These are phyloP conservation scores for Gymnocheta viridis DNA, from an alignment of 2,888 invertebrate species.

Conservation along the genomic window DNA sequence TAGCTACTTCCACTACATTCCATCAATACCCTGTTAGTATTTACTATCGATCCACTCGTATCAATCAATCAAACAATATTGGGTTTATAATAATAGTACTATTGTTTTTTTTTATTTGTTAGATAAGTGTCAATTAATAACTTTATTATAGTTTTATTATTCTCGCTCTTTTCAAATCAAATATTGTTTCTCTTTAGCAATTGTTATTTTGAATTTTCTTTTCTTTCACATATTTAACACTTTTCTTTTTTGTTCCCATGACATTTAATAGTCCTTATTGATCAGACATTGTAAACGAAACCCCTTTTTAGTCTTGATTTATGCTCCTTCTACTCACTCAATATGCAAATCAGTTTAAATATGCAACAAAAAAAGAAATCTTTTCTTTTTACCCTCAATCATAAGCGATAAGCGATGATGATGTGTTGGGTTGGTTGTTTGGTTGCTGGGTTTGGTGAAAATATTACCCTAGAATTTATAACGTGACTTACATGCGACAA, in stretches of 20 bases:
- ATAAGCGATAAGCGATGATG: conserved; percentile 23
- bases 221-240: conserved; percentile 22
- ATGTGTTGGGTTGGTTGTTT: conserved; percentile 50
- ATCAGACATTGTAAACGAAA: conserved; percentile 6
- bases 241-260: conserved; percentile 69
- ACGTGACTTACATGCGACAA: conserved; percentile 64
- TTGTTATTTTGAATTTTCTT: conserved; percentile 20
- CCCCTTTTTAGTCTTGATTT: conserved; percentile 34
- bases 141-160: conserved; percentile 62
- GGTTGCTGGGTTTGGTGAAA: conserved; percentile 46
- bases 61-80: not conserved
- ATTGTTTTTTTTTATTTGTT: conserved; percentile 63
- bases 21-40: not conserved
- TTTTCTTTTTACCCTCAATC: conserved; percentile 21
- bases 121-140: conserved; percentile 66
- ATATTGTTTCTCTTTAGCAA: conserved; percentile 65
- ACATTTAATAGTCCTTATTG: conserved; percentile 58
- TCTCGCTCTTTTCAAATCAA: conserved; percentile 44
- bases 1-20: too few species aligned
- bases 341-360: conserved; percentile 56
- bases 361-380: conserved; percentile 8
- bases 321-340: not conserved
- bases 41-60: too few species aligned
- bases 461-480: conserved; percentile 50
- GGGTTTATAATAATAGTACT: conserved; percentile 1